Conservation (phyloP, 2,888 invertebrate species). For the Microctonus aethiopoides region DNA sequence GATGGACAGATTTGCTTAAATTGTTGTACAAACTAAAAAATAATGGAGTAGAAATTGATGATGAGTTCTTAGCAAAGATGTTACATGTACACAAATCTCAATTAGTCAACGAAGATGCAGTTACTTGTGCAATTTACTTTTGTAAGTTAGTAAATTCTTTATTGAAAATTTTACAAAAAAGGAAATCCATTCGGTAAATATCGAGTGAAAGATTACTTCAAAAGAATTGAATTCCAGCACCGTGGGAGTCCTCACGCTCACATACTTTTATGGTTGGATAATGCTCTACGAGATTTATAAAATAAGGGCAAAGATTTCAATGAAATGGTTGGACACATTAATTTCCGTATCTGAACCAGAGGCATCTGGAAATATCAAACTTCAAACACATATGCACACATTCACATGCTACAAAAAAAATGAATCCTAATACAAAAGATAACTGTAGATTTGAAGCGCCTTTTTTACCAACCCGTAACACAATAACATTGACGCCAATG, state of each 20-base stretch:
- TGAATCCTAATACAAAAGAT: conserved; percentile 34
- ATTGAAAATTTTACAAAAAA: conserved; percentile 46
- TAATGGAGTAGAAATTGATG: conserved; percentile 16
- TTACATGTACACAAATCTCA: conserved; percentile 43
- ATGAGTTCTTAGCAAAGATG: conserved; percentile 43
- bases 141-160: conserved; percentile 56
- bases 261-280: conserved; percentile 61
- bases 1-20: conserved; percentile 57
- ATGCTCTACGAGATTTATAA: conserved; percentile 48
- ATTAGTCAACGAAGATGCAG: conserved; percentile 33
- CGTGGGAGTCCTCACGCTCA: conserved; percentile 63
- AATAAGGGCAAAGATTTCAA: conserved; percentile 38
- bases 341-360: conserved; percentile 45
- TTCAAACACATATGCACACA: conserved; percentile 54
- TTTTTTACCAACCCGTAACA: conserved; percentile 49
- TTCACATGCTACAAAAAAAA: conserved; percentile 54
- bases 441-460: conserved; percentile 57
- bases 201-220: conserved; percentile 52
- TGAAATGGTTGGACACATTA: conserved; percentile 47
- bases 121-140: conserved; percentile 56
- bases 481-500: conserved; percentile 48
- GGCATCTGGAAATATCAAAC: conserved; percentile 48
- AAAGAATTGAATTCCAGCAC: conserved; percentile 62
- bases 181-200: conserved; percentile 56
- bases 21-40: conserved; percentile 54